Conservation (phyloP, 1,140 invertebrate species). For the Drosophila subpulchrella region DNA sequence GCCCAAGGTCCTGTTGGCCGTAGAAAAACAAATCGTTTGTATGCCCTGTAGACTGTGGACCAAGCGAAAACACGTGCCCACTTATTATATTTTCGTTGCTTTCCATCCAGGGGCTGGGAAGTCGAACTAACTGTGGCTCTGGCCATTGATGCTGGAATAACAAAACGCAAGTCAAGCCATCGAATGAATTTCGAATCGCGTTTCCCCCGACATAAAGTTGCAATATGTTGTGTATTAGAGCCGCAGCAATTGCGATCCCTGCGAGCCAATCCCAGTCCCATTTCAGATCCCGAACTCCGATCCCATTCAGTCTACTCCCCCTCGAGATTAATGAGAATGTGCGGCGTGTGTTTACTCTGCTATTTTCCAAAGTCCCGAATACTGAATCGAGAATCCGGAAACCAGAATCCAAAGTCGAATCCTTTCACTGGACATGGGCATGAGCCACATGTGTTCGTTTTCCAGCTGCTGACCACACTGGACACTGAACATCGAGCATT, state of each 20-base stretch:
- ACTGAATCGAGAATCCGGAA: constrained; percentile 1
- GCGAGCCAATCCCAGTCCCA: constrained; percentile 4
- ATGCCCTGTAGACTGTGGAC: constrained; percentile 12
- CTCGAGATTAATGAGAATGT: constrained; percentile 78
- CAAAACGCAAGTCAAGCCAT: constrained; percentile 39
- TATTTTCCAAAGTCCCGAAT: constrained; percentile 4
- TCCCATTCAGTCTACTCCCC: constrained; percentile 53
- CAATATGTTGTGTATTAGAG: constrained; percentile 78
- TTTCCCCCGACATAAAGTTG: constrained; percentile 71
- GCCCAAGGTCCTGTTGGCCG: constrained; percentile 58
- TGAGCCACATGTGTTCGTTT: constrained; percentile 47
- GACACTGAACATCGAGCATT: constrained; percentile 30
- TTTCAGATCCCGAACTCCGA: constrained; percentile 2
- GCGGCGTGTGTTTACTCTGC: constrained; percentile 65
- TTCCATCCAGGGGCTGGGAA: constrained; percentile 19
- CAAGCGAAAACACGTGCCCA: constrained; percentile 71
- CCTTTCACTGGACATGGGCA: constrained; percentile 57
- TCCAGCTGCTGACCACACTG: constrained; percentile 80
- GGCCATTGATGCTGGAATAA: constrained; percentile 54
- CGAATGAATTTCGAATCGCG: constrained; percentile 14
- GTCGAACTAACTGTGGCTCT: background rate
- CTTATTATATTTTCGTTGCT: constrained; percentile 67
- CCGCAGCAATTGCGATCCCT: constrained; percentile 20
- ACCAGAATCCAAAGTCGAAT: constrained; percentile 40
- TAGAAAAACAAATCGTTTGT: constrained; percentile 71